Evolutionary conservation across 2,113 vertebrate genomes (phyloP).

Genomic region (Phaethornis superciliosus): DNA sequence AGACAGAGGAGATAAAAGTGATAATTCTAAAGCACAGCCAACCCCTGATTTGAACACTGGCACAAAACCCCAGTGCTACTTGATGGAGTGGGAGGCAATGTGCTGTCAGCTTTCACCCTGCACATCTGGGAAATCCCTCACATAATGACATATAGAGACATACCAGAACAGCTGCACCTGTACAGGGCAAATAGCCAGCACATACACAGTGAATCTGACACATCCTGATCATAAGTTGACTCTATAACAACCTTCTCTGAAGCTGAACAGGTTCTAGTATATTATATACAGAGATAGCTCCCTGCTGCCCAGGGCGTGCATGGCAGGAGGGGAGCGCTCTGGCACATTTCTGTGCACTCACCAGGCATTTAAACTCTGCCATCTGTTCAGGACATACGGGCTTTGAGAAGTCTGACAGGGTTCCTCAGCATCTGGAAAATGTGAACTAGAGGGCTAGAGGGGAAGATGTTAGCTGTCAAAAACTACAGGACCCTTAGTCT

Average conservation of each 20-base stretch:
- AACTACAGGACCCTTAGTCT: neutral
- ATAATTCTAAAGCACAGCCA: neutral
- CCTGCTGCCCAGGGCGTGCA: accelerated
- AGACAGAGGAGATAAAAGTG: neutral
- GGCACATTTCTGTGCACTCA: neutral
- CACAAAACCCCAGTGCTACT: neutral
- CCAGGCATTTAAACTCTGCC: neutral
- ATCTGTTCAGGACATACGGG: slow-evolving; percentile 5
- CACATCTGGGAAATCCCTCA: neutral
- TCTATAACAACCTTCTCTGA: neutral
- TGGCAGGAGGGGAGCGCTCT: accelerated
- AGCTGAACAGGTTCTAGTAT: neutral
- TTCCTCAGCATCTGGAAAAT: slow-evolving; percentile 31
- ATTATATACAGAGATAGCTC: neutral
- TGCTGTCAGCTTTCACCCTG: neutral
- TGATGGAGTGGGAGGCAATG: neutral
- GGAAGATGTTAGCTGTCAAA: neutral
- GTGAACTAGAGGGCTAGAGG: neutral
- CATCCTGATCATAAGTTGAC: neutral
- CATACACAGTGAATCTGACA: accelerated
- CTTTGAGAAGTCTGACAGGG: neutral
- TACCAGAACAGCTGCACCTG: neutral
- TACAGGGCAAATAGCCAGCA: neutral
- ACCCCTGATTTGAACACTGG: neutral
- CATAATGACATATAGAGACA: neutral